Conservation (phyloP, 2,797 vertebrate species). For the Heteromormyrus szaboi region DNA sequence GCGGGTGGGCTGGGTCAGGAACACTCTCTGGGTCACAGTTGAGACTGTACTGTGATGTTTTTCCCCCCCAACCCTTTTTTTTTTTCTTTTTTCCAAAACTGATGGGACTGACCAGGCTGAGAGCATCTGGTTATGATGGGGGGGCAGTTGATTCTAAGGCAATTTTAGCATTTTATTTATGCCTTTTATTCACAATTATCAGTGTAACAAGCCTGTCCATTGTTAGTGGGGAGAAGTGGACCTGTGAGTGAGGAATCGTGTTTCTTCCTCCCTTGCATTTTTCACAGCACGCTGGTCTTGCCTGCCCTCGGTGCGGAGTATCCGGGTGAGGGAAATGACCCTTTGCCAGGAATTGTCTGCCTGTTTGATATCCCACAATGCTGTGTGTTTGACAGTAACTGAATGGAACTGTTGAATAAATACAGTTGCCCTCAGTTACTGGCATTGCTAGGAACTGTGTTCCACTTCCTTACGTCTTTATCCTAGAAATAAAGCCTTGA, state of each 20-base stretch:
- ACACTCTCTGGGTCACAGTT: not conserved
- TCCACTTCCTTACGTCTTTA: not conserved
- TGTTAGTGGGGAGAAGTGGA: not conserved
- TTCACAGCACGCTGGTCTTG: not conserved
- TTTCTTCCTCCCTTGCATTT: not conserved
- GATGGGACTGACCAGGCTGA: not conserved
- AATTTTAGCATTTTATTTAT: not conserved
- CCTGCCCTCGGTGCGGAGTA: not conserved
- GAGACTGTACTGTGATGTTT: not conserved
- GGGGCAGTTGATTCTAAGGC: not conserved
- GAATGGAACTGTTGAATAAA: not conserved
- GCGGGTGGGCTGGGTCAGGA: not conserved
- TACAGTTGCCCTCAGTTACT: not conserved
- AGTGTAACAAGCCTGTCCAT: not conserved
- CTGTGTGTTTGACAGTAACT: not conserved
- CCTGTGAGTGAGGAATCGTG: not conserved
- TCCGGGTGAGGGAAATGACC: slow-evolving; percentile 25
- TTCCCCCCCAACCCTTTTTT: not conserved
- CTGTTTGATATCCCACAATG: not conserved
- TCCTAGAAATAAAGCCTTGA: not conserved
- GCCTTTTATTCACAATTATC: not conserved
- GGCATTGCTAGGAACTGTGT: not conserved
- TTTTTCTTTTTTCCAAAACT: not conserved
- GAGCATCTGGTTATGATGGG: not conserved
- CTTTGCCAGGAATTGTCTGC: slow-evolving; percentile 24